These are phyloP conservation scores for Rhynchonycteris naso DNA, from an alignment of 2,797 vertebrate genomes.

Conservation along the genomic window DNA sequence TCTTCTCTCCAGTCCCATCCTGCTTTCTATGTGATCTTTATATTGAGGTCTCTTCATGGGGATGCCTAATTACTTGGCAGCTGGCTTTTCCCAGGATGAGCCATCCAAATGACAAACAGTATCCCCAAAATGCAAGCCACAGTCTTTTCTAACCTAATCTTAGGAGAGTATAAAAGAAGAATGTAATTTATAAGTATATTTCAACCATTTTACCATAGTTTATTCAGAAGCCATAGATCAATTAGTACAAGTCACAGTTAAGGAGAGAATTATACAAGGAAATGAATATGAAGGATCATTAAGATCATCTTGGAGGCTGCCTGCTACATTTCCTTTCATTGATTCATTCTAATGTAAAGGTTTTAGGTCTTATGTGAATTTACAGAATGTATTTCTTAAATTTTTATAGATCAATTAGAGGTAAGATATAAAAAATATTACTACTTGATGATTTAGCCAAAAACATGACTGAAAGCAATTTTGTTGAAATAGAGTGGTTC, in stretches of 20 bases:
- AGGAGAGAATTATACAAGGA: not conserved
- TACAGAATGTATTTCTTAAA: slow-evolving; percentile 26
- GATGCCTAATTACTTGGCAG: not conserved
- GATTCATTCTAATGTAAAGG: not conserved
- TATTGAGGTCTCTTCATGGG: not conserved
- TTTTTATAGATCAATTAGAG: slow-evolving; percentile 52
- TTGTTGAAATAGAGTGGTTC: slow-evolving; percentile 51
- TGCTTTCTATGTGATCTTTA: not conserved
- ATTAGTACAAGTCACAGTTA: not conserved
- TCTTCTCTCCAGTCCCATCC: not conserved
- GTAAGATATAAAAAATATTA: not conserved
- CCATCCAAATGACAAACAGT: not conserved
- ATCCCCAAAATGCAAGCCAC: slow-evolving; percentile 25
- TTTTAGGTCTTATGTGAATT: slow-evolving; percentile 13
- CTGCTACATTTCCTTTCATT: not conserved
- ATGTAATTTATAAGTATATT: not conserved
- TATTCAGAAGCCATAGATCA: not conserved
- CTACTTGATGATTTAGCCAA: not conserved
- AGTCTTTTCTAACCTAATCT: not conserved
- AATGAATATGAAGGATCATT: not conserved
- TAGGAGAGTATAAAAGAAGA: not conserved
- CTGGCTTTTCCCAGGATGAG: not conserved
- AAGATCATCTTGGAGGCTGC: not conserved
- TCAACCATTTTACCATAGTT: not conserved
- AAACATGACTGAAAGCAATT: slow-evolving; percentile 53